phyloP scores from a whole-genome alignment of 2,888 invertebrate genomes.

The Cosmia trapezina region DNA sequence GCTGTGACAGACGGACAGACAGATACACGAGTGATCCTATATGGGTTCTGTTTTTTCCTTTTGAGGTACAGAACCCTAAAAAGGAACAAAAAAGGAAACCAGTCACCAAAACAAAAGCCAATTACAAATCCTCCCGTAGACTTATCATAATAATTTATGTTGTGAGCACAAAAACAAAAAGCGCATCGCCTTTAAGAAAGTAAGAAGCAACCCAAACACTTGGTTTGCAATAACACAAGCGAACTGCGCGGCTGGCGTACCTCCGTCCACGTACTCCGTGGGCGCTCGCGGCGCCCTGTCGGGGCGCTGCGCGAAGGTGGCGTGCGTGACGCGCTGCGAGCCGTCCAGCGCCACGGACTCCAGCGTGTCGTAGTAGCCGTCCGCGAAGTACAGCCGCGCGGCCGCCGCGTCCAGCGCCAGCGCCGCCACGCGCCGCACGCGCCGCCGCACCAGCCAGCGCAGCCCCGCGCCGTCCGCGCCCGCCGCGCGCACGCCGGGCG shows the following conservation, averaged over 20 bases:
- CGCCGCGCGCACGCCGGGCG: constrained; percentile 91
- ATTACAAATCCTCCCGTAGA: no score
- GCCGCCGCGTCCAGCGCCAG: constrained; percentile 94
- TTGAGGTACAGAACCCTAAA: no score
- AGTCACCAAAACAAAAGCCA: no score
- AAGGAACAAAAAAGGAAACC: no score
- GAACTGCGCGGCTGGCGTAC: constrained; percentile 14
- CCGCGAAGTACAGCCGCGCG: constrained; percentile 95
- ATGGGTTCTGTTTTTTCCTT: no score
- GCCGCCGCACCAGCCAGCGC: constrained; percentile 90
- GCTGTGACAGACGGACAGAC: no score
- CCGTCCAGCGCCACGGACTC: constrained; percentile 93
- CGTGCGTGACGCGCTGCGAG: constrained; percentile 87
- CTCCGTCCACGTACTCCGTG: constrained; percentile 51
- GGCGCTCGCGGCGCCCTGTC: constrained; percentile 50
- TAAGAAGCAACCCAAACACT: no score
- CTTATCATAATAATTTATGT: no score
- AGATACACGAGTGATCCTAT: no score
- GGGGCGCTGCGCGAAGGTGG: constrained; percentile 71
- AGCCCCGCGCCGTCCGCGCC: constrained; percentile 91
- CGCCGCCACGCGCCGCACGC: constrained; percentile 93
- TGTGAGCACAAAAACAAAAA: no score
- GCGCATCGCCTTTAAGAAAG: no score
- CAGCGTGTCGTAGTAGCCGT: constrained; percentile 93
- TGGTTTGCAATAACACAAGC: no score